phyloP scores from a whole-genome alignment of 2,888 invertebrate species.

The Ormyrus rosae region DNA sequence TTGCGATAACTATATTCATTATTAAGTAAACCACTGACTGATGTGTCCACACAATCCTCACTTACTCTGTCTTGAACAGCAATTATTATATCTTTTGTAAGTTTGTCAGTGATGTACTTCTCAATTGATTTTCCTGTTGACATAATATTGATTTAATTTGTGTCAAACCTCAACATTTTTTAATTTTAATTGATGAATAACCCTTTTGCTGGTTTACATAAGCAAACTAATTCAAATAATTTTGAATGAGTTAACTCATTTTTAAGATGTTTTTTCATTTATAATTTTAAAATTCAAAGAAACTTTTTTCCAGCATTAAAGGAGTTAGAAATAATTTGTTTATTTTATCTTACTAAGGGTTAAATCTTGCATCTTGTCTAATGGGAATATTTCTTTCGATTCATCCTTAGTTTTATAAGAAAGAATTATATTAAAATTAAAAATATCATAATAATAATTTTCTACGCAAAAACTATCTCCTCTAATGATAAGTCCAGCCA shows the following conservation, averaged over 20 bases:
- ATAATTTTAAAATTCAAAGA: slow-evolving; percentile 17
- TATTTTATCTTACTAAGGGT: slow-evolving; percentile 48
- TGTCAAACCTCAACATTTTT: slow-evolving; percentile 9
- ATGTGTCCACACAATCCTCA: slow-evolving; percentile 52
- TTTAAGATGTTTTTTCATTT: neutral
- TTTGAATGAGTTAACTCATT: neutral
- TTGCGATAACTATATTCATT: slow-evolving; percentile 55
- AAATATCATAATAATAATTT: slow-evolving; percentile 48
- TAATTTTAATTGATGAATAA: slow-evolving; percentile 19
- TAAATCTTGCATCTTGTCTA: slow-evolving; percentile 50
- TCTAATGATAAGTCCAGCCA: slow-evolving; percentile 53
- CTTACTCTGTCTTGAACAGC: slow-evolving; percentile 53
- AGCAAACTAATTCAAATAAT: slow-evolving; percentile 9
- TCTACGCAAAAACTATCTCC: slow-evolving; percentile 54
- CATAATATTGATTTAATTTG: slow-evolving; percentile 45
- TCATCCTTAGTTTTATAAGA: slow-evolving; percentile 51
- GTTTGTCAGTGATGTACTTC: slow-evolving; percentile 48
- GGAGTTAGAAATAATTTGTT: slow-evolving; percentile 32
- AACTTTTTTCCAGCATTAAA: slow-evolving; percentile 30
- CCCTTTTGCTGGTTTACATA: slow-evolving; percentile 29
- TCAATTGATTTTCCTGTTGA: slow-evolving; percentile 54
- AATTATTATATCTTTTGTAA: slow-evolving; percentile 53
- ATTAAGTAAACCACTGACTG: slow-evolving; percentile 51
- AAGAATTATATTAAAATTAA: slow-evolving; percentile 49
- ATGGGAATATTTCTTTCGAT: slow-evolving; percentile 49